phyloP scores from a whole-genome alignment of 23 tunicate species.

The Trididemnum clinides region DNA sequence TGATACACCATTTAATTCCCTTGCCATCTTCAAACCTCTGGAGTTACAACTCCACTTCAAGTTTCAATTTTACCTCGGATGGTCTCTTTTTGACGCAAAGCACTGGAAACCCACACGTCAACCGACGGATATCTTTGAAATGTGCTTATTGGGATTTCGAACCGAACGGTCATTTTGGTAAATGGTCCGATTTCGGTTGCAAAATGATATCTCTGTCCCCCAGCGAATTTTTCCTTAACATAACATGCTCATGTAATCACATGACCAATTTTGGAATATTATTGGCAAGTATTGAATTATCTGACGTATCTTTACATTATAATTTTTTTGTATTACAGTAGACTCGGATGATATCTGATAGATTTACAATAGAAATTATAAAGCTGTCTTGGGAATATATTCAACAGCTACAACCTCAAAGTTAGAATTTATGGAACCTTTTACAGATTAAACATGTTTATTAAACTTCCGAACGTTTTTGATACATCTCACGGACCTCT shows the following conservation, averaged over 20 bases:
- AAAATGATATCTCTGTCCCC: neutral
- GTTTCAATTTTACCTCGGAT: neutral
- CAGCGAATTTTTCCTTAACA: neutral
- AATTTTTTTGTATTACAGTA: no score
- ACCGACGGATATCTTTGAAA: neutral
- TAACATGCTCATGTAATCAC: constrained; percentile 77
- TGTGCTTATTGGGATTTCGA: constrained; percentile 78
- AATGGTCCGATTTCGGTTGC: constrained; percentile 75
- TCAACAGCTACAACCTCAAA: no score
- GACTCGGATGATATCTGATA: no score
- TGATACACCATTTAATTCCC: constrained; percentile 8
- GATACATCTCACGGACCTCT: no score
- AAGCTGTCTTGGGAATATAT: no score
- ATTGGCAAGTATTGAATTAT: constrained; percentile 76
- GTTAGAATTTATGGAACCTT: no score
- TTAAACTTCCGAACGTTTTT: no score
- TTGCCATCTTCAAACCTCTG: neutral
- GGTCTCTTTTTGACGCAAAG: neutral
- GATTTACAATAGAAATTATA: no score
- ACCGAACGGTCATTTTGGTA: neutral
- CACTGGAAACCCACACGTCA: neutral
- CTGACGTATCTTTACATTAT: no score
- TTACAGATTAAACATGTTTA: no score
- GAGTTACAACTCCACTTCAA: neutral
- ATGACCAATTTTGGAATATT: constrained; percentile 85